Conservation (phyloP, 2,888 invertebrate species). For the Anthrax anthrax region DNA sequence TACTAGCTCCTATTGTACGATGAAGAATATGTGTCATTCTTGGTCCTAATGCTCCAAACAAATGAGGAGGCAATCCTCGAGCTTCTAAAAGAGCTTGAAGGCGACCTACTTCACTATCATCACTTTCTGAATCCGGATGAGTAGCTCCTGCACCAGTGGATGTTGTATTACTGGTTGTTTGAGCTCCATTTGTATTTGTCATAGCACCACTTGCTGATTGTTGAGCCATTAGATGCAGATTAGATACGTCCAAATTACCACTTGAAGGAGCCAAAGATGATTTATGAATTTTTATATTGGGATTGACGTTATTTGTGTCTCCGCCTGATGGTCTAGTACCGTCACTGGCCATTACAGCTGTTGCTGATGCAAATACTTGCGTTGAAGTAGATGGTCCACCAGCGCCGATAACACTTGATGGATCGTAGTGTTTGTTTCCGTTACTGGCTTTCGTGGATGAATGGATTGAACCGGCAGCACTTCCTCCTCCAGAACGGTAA, state of each 20-base stretch:
- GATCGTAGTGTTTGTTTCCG: slow-evolving; percentile 6
- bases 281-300: slow-evolving; percentile 10
- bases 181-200: slow-evolving; percentile 4
- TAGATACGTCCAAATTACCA: slow-evolving; percentile 30
- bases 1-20: slow-evolving; percentile 80
- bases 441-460: slow-evolving; percentile 4
- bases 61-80: slow-evolving; percentile 87
- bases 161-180: slow-evolving; percentile 6
- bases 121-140: slow-evolving; percentile 54
- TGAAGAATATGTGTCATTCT: slow-evolving; percentile 93
- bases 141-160: slow-evolving; percentile 19
- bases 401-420: slow-evolving; percentile 9
- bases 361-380: slow-evolving; percentile 2
- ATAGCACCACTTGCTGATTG: slow-evolving; percentile 23
- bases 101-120: slow-evolving; percentile 91
- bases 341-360: slow-evolving; percentile 15
- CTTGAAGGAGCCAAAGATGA: slow-evolving; percentile 8
- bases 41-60: slow-evolving; percentile 90
- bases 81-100: slow-evolving; percentile 90
- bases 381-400: slow-evolving; percentile 8
- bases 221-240: slow-evolving; percentile 33
- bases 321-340: slow-evolving; percentile 20
- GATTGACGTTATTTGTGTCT: slow-evolving; percentile 15
- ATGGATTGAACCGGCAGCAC: slow-evolving; percentile 14
- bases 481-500: slow-evolving; percentile 7